These are phyloP conservation scores for Chelonia mydas DNA, from an alignment of 2,797 vertebrate genomes.

Conservation along the genomic window DNA sequence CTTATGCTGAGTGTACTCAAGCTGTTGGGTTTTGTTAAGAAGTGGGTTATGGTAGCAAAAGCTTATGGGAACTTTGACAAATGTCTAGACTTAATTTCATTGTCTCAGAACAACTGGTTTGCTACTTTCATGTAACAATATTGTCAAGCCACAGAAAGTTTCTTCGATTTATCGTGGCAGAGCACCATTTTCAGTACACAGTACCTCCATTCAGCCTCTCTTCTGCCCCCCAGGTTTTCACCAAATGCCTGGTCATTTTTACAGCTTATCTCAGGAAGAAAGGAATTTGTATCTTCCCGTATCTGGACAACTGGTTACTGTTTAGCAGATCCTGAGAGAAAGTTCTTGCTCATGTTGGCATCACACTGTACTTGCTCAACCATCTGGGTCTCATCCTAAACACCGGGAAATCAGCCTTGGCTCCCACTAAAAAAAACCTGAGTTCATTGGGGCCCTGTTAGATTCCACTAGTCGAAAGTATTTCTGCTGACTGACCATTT, in stretches of 20 bases:
- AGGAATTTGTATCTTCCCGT: background rate
- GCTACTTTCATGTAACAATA: background rate
- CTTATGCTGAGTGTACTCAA: background rate
- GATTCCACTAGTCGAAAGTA: background rate
- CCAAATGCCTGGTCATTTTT: background rate
- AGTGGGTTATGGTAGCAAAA: background rate
- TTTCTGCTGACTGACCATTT: background rate
- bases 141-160: background rate
- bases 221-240: background rate
- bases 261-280: background rate
- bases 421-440: background rate
- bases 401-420: background rate
- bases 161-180: background rate
- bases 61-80: background rate
- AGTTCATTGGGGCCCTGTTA: background rate
- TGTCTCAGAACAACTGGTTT: background rate
- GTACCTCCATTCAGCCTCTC: background rate
- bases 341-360: background rate
- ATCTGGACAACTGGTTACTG: background rate
- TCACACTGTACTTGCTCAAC: too few species aligned
- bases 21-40: too few species aligned
- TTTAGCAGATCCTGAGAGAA: background rate
- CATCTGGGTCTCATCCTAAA: background rate
- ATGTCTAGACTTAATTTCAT: background rate
- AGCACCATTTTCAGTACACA: background rate